Percentiles rank a stretch among this genome's conserved stretches.
Conservation (phyloP, 2,888 invertebrate genomes). For the Anoncus sp. region DNA sequence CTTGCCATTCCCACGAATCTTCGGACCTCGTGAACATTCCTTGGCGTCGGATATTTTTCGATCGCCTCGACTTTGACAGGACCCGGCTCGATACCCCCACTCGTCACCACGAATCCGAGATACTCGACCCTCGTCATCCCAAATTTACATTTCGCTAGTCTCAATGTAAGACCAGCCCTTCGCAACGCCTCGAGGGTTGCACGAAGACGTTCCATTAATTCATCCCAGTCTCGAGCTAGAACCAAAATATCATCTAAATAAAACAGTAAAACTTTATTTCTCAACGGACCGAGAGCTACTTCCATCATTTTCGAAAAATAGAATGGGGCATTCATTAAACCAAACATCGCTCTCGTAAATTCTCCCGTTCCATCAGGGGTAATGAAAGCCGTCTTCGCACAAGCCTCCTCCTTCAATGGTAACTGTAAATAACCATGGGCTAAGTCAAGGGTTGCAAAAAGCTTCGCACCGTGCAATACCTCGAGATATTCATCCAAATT, state of each 20-base stretch:
- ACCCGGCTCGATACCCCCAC: slow-evolving; percentile 65
- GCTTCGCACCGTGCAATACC: background rate
- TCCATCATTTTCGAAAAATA: slow-evolving; percentile 78
- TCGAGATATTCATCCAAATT: slow-evolving; percentile 47
- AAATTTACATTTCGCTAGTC: background rate
- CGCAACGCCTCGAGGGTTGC: slow-evolving; percentile 10
- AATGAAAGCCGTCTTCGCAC: slow-evolving; percentile 76
- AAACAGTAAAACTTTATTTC: slow-evolving; percentile 46
- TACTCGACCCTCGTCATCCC: slow-evolving; percentile 65
- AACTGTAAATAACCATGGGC: slow-evolving; percentile 76
- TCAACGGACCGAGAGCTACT: slow-evolving; percentile 59
- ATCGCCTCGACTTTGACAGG: slow-evolving; percentile 55
- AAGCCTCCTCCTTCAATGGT: slow-evolving; percentile 70
- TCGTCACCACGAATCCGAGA: slow-evolving; percentile 72
- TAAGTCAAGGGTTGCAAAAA: slow-evolving; percentile 74
- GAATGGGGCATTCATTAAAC: slow-evolving; percentile 78
- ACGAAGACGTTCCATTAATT: slow-evolving; percentile 44
- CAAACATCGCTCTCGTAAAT: slow-evolving; percentile 79
- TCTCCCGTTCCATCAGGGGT: slow-evolving; percentile 79
- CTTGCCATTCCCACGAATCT: slow-evolving; percentile 57
- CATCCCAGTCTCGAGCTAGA: slow-evolving; percentile 57
- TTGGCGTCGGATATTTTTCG: slow-evolving; percentile 47
- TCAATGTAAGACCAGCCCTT: background rate
- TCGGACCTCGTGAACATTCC: slow-evolving; percentile 47
- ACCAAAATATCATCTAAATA: slow-evolving; percentile 69